A percentile compares a stretch with the other conserved stretches of the same genome.
Evolutionary conservation across 1,140 invertebrate genomes (phyloP).

Genomic region (Neocloeon triangulifer): DNA sequence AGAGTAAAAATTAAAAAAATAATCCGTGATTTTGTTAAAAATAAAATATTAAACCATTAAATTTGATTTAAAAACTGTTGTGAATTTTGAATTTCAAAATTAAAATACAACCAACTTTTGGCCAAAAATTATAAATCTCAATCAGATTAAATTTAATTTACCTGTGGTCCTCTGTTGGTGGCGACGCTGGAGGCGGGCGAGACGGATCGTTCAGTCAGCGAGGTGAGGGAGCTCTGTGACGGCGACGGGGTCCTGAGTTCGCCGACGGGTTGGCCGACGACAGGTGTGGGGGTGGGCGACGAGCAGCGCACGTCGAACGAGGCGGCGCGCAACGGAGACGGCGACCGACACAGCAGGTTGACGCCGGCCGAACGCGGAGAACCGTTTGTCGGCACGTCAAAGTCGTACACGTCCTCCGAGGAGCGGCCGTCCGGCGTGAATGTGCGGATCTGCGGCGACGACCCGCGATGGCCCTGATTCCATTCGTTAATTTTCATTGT

Average conservation of each 20-base stretch:
- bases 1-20: no score
- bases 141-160: no score
- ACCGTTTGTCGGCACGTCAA: slow-evolving; percentile 22
- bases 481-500: no score
- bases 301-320: slow-evolving; percentile 41
- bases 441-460: slow-evolving; percentile 51
- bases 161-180: slow-evolving; percentile 13
- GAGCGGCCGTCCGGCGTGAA: slow-evolving; percentile 27
- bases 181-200: slow-evolving; percentile 22
- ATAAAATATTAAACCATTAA: no score
- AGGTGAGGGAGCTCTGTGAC: slow-evolving; percentile 30
- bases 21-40: no score
- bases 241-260: slow-evolving; percentile 21
- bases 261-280: slow-evolving; percentile 13
- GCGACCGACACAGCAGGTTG: slow-evolving; percentile 26
- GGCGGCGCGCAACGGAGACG: slow-evolving; percentile 47
- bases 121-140: no score
- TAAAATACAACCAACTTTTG: no score
- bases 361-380: slow-evolving; percentile 21
- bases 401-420: slow-evolving; percentile 8
- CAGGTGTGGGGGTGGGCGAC: slow-evolving; percentile 20
- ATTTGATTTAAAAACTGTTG: no score
- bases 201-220: slow-evolving; percentile 24
- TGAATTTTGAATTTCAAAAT: no score
- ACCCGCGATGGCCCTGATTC: slow-evolving; percentile 45